A percentile compares a stretch with the other conserved stretches of the same genome.
These are phyloP conservation scores for Microdon myrmicae DNA, from an alignment of 2,888 invertebrate species.

Conservation along the genomic window DNA sequence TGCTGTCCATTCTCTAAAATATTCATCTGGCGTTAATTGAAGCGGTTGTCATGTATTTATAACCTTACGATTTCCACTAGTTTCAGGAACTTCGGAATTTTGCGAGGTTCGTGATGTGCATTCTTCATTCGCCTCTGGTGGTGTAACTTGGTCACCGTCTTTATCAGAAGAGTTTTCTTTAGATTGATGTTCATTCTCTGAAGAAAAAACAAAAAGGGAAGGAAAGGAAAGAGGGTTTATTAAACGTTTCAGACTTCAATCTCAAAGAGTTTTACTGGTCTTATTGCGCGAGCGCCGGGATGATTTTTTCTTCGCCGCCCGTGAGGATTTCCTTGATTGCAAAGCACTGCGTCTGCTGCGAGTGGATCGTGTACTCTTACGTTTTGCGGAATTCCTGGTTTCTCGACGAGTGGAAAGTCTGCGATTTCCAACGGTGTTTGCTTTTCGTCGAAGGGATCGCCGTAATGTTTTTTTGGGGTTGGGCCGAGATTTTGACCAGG, in stretches of 20 bases:
- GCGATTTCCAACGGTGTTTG: constrained; percentile 18
- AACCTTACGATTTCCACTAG: too few species aligned
- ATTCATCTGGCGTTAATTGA: too few species aligned
- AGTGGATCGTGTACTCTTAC: constrained; percentile 22
- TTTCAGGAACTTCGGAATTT: too few species aligned
- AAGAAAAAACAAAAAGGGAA: too few species aligned
- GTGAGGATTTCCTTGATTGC: constrained; percentile 11
- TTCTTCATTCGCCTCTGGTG: constrained; percentile 11
- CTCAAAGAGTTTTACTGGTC: constrained; percentile 24
- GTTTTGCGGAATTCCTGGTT: constrained; percentile 16
- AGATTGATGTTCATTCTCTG: too few species aligned
- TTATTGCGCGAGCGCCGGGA: constrained; percentile 27
- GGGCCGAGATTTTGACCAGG: constrained; percentile 40
- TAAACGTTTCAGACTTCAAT: too few species aligned
- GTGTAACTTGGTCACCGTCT: too few species aligned
- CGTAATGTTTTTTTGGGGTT: constrained; percentile 41
- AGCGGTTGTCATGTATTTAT: too few species aligned
- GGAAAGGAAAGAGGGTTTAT: too few species aligned
- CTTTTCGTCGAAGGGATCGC: constrained; percentile 44
- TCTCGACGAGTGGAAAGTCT: constrained; percentile 27
- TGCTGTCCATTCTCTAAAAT: too few species aligned
- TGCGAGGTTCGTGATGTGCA: constrained; percentile 1
- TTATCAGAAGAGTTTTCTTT: too few species aligned
- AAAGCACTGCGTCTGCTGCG: constrained; percentile 17
- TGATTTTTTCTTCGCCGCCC: constrained; percentile 32